Base-by-base conservation (phyloP, 2,113 vertebrate genomes). In the Sylvia atricapilla region DNA sequence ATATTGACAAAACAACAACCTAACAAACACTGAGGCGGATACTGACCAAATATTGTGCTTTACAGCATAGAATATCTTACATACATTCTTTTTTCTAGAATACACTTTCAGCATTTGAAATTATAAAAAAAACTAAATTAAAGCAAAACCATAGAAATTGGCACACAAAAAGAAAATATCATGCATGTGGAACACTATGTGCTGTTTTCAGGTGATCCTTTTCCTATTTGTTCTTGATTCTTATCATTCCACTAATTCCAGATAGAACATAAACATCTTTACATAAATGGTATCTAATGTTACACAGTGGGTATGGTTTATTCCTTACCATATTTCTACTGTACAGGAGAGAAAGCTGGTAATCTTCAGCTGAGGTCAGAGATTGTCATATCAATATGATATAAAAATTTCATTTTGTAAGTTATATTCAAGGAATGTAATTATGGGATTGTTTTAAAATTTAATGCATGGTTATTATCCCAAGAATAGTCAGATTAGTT, bases 371-470 rank as follows among this genome's bases (percentile, higher is more conserved):
- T 95, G 91, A 97, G 79, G 76, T 97, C 93, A 96, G 66, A 96
- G 66, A 89, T 66, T 90, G 17, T 89, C 94, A 95, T 97, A 98
- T 97, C 68, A 97, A 97, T 97, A 97, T 97, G 94, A 98, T 97
- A 97, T 96, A 98, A 95, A 95, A 55, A 55, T 30, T 94, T 81
- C 33, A 52, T 55, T 90, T 22, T 89, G 39, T 53, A 87, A 46
- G 44, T 92, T 95, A 15, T 94, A 44, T 62, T 89, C 66, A 33
- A 83, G 82, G 77, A 93, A 93, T 93, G 16, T 84, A 76, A 80
- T 94, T 58, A 41, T 28, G 37, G 15, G 58, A 84, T 56, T 83
- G 58, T 90, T 89, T 87, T 70, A 75, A 92, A 92, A 17, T 90
- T 22, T 77, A 90, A 67, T 59, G 52, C 15, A 15, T 8, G 30